phyloP scores from a whole-genome alignment of 2,888 invertebrate genomes.

The Limnephilus auricula region DNA sequence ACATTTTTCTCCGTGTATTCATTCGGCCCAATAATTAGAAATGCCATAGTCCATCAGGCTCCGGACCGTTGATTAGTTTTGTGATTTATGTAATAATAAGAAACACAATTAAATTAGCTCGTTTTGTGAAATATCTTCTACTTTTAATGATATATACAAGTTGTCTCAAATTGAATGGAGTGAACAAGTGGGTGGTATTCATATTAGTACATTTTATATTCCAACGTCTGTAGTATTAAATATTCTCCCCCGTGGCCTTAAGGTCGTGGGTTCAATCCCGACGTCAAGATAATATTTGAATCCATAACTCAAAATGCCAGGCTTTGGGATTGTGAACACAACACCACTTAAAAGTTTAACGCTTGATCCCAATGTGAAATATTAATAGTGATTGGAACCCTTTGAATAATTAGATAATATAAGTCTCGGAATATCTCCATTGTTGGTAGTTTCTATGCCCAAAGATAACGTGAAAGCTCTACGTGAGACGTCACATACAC shows the following conservation, averaged over 20 bases:
- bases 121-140: neutral
- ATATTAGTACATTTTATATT: neutral
- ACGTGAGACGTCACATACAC: constrained; percentile 40
- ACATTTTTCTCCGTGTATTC: too few relatives aligned
- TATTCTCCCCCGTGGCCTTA: neutral
- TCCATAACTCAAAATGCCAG: neutral
- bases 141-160: neutral
- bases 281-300: neutral
- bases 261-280: neutral
- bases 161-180: neutral
- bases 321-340: neutral
- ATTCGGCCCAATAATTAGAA: too few relatives aligned
- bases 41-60: too few relatives aligned
- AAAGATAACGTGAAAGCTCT: neutral
- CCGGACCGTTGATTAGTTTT: neutral
- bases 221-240: neutral
- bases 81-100: neutral
- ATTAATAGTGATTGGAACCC: constrained; percentile 5
- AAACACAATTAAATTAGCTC: neutral
- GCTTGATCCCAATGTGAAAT: neutral
- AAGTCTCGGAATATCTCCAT: constrained; percentile 18
- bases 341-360: neutral
- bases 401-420: constrained; percentile 14
- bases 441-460: neutral
- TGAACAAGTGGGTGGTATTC: neutral